A percentile compares a stretch with the other conserved stretches of the same genome.
Conservation (phyloP, 2,797 vertebrate genomes). For the Epinephelus coioides region DNA sequence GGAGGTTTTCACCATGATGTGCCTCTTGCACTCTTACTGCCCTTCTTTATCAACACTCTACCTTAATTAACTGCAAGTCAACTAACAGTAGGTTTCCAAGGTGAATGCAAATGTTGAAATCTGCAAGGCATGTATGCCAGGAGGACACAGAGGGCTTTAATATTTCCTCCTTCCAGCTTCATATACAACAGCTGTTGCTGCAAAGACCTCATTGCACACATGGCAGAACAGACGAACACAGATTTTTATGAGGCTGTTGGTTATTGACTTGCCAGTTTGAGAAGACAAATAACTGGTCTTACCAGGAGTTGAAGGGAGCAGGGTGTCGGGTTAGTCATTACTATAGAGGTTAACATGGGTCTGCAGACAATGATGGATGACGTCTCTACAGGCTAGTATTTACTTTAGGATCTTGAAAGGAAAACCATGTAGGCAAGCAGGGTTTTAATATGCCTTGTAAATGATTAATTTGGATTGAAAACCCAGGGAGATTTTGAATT, state of each 20-base stretch:
- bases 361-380: constrained; percentile 53
- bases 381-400: constrained; percentile 40
- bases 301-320: constrained; percentile 32
- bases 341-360: constrained; percentile 44
- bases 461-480: constrained; percentile 52
- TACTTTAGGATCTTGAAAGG: constrained; percentile 38
- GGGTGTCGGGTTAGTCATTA: constrained; percentile 62
- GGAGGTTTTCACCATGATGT: constrained; percentile 49
- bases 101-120: constrained; percentile 72
- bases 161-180: constrained; percentile 7
- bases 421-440: constrained; percentile 34
- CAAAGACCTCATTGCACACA: constrained; percentile 39
- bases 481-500: constrained; percentile 16
- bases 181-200: constrained; percentile 43
- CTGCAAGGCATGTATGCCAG: constrained; percentile 51
- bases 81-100: constrained; percentile 75
- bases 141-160: constrained; percentile 30
- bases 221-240: constrained; percentile 11
- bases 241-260: constrained; percentile 55
- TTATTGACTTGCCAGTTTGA: constrained; percentile 56
- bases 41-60: constrained; percentile 66
- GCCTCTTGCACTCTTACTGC: constrained; percentile 35
- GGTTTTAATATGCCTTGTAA: constrained; percentile 50
- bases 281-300: constrained; percentile 55
- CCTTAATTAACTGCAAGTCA: constrained; percentile 80